Evolutionary conservation across 2,888 invertebrate genomes (phyloP), one percentile per base, ranked within the genome.

Genomic region (Diarsia dahlii): DNA sequence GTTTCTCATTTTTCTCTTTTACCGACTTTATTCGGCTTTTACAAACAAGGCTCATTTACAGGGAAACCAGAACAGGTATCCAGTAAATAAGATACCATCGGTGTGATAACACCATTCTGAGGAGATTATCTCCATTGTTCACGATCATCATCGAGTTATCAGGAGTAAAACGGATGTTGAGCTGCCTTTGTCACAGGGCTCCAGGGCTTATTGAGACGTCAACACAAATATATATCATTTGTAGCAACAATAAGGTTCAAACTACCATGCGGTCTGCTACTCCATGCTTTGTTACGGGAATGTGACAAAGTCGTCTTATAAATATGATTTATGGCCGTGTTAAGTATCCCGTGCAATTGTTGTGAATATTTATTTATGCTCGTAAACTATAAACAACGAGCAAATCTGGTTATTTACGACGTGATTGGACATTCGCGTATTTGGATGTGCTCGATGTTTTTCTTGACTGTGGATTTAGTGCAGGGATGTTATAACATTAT

Each of bases 341-440:
- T 96, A 96, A 96, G 96, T 96, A 96, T 94, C 93, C 94, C 92
- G 92, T 92, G 94, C 96, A 95, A 96, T 96, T 96, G 96, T 95
- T 95, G 95, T 93, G 94, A 94, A 95, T 95, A 95, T 96, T 96
- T 96, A 96, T 96, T 95, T 95, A 92, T 93, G 91, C 95, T 95
- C 94, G 94, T 95, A 94, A 95, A 95, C 94, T 95, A 95, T 95
- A 96, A 96, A 95, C 95, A 96, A 95, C 94, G 93, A 93, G 93
- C 94, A 95, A 95, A 96, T 96, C 96, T 95, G 93, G 92, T 96
- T 96, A 96, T 96, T 96, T 96, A 96, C 94, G 91, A 91, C 88
- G 94, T 95, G 95, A 96, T 95, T 95, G 94, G 94, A 94, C 94
- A 94, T 95, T 94, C 91, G 94, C 94, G 91, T 93, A 93, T 91